Conservation (phyloP, 2,113 vertebrate genomes). For the Aphelocoma coerulescens region DNA sequence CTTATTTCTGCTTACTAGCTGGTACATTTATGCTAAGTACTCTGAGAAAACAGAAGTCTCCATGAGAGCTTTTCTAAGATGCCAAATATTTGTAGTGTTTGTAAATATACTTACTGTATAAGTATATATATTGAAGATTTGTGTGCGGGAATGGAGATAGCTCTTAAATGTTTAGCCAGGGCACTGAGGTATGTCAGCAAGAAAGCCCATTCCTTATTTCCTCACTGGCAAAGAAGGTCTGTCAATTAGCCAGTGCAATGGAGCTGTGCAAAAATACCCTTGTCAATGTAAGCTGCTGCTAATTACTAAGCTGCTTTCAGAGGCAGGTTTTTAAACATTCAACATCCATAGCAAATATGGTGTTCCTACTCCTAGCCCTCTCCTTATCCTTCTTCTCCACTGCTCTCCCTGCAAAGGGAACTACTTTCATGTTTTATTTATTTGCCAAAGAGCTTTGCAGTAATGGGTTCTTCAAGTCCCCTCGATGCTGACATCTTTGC, state of each 20-base stretch:
- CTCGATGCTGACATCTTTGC: neutral
- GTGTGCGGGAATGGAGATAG: neutral
- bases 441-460: constrained; percentile 15
- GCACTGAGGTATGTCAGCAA: neutral
- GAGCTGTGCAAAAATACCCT: neutral
- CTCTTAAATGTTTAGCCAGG: neutral
- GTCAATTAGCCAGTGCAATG: neutral
- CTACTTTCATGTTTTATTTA: constrained; percentile 28
- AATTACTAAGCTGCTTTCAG: neutral
- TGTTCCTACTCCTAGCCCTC: neutral
- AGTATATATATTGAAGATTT: neutral
- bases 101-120: neutral
- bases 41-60: neutral
- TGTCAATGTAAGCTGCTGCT: neutral
- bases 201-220: neutral
- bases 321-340: neutral
- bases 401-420: neutral
- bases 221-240: neutral
- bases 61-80: neutral
- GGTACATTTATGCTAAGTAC: neutral
- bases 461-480: neutral
- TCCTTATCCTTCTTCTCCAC: neutral
- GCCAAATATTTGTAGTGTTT: neutral
- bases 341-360: neutral
- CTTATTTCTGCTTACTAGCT: constrained; percentile 25